Conservation (phyloP, 2,888 invertebrate species). For the Eupsilia transversa region DNA sequence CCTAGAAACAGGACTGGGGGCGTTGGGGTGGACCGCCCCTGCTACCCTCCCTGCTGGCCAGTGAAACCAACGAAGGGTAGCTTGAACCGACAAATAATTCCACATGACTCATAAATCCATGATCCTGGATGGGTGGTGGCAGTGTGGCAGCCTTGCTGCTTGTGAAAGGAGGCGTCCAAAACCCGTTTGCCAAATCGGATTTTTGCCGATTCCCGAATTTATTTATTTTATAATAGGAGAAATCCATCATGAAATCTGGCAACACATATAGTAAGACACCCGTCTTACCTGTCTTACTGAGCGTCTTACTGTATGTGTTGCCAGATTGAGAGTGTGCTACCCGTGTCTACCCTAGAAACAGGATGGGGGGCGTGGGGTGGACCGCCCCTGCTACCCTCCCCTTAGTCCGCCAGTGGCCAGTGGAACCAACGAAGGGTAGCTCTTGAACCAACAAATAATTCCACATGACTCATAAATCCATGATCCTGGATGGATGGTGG, state of each 20-base stretch:
- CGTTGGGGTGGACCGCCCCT: no score
- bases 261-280: conserved; percentile 25
- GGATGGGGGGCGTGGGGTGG: no score
- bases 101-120: not conserved
- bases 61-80: not conserved
- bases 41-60: no score
- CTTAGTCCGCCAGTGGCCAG: no score
- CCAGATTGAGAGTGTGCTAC: no score
- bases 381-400: no score
- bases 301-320: no score
- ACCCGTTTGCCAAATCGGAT: not conserved
- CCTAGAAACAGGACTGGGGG: no score
- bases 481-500: not conserved
- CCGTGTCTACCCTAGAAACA: no score
- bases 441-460: not conserved
- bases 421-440: not conserved
- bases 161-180: not conserved
- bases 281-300: no score
- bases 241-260: conserved; percentile 15
- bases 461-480: not conserved
- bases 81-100: not conserved
- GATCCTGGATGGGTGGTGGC: not conserved
- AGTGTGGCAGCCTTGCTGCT: not conserved
- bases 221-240: not conserved
- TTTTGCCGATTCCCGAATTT: not conserved